phyloP scores from a whole-genome alignment of 2,797 vertebrate species.

The Sternotherus odoratus region DNA sequence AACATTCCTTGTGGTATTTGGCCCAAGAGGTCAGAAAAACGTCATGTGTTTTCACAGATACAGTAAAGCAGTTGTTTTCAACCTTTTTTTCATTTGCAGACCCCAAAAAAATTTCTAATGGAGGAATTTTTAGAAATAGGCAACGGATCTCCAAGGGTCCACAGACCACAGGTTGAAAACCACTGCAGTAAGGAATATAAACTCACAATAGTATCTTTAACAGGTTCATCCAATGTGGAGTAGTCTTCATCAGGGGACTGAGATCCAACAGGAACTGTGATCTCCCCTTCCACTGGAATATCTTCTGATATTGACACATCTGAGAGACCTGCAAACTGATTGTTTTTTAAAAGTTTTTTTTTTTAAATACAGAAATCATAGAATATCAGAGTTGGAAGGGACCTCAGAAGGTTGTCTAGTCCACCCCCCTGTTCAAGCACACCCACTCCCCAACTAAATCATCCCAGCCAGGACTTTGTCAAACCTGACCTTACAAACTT shows the following conservation, averaged over 20 bases:
- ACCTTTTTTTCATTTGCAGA: neutral
- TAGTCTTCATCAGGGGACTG: conserved; percentile 85
- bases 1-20: accelerated
- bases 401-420: too few species aligned
- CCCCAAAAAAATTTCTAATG: neutral
- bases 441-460: too few species aligned
- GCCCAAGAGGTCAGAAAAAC: neutral
- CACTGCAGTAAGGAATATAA: neutral
- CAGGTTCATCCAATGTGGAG: conserved; percentile 95
- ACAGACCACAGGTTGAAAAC: neutral
- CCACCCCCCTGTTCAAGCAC: too few species aligned
- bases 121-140: neutral
- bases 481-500: too few species aligned
- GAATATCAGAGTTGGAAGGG: too few species aligned
- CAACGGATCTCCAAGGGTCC: neutral
- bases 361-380: too few species aligned
- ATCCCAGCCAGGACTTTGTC: too few species aligned
- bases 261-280: conserved; percentile 87
- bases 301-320: conserved; percentile 93
- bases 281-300: conserved; percentile 94
- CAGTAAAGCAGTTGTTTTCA: neutral
- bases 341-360: accelerated
- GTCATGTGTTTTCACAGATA: accelerated
- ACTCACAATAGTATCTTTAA: conserved; percentile 93
- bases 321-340: conserved; percentile 91